Conservation (phyloP, 2,113 vertebrate genomes). For the Pangasianodon hypophthalmus region DNA sequence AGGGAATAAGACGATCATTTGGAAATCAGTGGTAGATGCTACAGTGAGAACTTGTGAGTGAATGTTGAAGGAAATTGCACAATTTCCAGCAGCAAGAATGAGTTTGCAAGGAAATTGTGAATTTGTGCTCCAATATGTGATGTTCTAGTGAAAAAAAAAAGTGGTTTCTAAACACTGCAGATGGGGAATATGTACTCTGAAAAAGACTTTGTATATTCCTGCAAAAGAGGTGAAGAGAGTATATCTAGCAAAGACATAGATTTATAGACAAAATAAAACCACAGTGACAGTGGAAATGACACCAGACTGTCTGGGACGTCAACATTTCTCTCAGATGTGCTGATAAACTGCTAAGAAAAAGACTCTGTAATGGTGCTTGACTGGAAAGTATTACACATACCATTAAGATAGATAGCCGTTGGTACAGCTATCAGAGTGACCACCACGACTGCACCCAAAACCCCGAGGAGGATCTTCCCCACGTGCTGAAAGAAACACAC, state of each 20-base stretch:
- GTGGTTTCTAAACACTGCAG: not conserved
- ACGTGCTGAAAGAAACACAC: slow-evolving; percentile 59
- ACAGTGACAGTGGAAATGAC: not conserved
- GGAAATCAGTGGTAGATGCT: not conserved
- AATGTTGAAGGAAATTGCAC: not conserved
- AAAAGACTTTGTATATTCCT: no score
- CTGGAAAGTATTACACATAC: slow-evolving; percentile 53
- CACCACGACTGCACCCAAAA: slow-evolving; percentile 62
- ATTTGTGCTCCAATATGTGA: not conserved
- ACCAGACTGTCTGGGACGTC: not conserved
- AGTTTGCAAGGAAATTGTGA: not conserved
- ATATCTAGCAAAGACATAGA: not conserved
- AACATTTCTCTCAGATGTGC: not conserved
- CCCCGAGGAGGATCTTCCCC: slow-evolving; percentile 67
- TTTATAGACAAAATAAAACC: not conserved
- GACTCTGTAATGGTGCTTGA: not conserved
- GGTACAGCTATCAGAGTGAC: slow-evolving; percentile 73
- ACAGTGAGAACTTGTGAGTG: no score
- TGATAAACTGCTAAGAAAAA: not conserved
- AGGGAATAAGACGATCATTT: not conserved
- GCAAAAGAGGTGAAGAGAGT: not conserved
- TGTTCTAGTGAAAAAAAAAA: not conserved
- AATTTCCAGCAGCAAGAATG: no score
- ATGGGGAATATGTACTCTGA: not conserved
- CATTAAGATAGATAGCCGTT: slow-evolving; percentile 64